Percentiles rank a stretch among this genome's conserved stretches.
Conservation (phyloP, 2,113 vertebrate species). For the Saguinus midas region DNA sequence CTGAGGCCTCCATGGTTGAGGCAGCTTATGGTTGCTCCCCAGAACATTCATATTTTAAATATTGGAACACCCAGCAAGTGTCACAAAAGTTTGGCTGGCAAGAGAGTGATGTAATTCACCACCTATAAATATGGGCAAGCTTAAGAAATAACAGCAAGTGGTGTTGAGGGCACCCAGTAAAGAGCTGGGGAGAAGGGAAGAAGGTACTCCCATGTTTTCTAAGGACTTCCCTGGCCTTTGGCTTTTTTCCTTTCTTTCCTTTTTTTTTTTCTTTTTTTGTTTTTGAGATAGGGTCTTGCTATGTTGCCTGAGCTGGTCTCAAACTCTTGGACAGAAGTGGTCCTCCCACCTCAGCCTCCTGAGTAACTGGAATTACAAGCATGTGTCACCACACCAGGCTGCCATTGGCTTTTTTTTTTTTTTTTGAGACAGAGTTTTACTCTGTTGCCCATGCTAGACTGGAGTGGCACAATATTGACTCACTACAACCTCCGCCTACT, state of each 20-base stretch:
- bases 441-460: no score
- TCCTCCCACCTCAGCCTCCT: background rate
- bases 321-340: background rate
- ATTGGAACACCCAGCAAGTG: background rate
- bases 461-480: no score
- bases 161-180: background rate
- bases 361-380: background rate
- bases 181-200: background rate
- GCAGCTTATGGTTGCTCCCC: background rate
- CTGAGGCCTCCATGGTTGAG: background rate
- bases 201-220: background rate
- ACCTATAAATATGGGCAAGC: background rate
- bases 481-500: no score
- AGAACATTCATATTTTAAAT: conserved; percentile 24
- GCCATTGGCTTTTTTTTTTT: background rate
- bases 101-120: background rate
- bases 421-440: no score
- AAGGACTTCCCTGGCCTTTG: background rate
- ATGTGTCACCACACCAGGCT: background rate
- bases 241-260: background rate
- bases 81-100: background rate
- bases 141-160: background rate
- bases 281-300: background rate
- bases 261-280: background rate
- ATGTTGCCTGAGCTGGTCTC: background rate